These are phyloP conservation scores for Bubo scandiacus DNA, from an alignment of 2,113 vertebrate genomes.

Conservation along the genomic window DNA sequence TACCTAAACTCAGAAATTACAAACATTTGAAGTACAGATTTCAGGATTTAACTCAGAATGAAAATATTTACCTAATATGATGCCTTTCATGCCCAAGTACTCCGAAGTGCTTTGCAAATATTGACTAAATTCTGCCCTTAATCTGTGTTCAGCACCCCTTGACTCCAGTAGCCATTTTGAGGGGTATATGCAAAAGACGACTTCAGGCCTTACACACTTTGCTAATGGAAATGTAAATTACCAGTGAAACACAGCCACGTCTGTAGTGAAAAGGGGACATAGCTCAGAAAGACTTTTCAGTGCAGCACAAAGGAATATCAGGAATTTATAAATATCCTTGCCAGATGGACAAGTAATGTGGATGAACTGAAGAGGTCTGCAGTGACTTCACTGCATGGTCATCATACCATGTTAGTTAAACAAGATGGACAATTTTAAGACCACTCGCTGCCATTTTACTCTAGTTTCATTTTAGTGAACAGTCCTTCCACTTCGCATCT, in stretches of 20 bases:
- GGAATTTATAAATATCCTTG: not conserved
- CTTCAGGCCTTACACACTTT: not conserved
- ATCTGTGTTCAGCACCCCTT: not conserved
- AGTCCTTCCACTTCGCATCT: not conserved
- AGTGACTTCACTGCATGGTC: not conserved
- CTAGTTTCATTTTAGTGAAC: not conserved
- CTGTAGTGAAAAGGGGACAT: not conserved
- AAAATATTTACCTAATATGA: slow-evolving; percentile 34
- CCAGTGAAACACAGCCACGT: not conserved
- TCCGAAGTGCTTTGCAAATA: slow-evolving; percentile 37
- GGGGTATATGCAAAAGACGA: not conserved
- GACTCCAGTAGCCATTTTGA: not conserved
- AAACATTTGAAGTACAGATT: not conserved
- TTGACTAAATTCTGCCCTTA: slow-evolving; percentile 15
- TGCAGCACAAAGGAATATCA: not conserved
- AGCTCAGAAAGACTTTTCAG: not conserved
- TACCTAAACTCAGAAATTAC: not conserved
- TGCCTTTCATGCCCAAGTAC: slow-evolving; percentile 18
- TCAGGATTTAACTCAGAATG: not conserved
- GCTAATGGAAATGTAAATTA: not conserved
- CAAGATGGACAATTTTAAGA: not conserved
- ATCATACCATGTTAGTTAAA: not conserved
- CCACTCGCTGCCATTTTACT: not conserved
- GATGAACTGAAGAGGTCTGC: not conserved
- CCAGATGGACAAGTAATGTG: not conserved